These are phyloP conservation scores for Lochmaea crataegi DNA, from an alignment of 2,888 invertebrate species.

Conservation along the genomic window DNA sequence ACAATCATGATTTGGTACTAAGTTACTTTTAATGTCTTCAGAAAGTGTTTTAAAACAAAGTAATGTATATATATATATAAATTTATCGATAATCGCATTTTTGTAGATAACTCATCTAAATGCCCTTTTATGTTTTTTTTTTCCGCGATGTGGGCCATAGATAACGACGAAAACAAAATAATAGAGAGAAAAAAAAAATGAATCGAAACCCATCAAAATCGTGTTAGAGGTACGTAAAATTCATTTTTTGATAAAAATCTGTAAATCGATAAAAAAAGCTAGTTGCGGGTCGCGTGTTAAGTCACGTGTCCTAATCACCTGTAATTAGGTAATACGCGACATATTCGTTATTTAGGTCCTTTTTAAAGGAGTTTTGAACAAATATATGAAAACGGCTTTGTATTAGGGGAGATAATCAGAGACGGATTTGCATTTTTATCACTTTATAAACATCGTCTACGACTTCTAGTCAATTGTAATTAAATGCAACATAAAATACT, in stretches of 20 bases:
- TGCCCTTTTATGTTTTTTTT: neutral
- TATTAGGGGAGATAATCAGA: too few relatives aligned
- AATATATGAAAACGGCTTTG: constrained; percentile 1
- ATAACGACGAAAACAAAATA: constrained; percentile 5
- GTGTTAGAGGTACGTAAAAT: constrained; percentile 33
- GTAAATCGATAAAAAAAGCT: constrained; percentile 22
- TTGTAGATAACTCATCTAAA: neutral
- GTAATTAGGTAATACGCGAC: constrained; percentile 28
- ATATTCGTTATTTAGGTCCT: neutral
- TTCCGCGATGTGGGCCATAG: constrained; percentile 8
- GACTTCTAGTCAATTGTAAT: too few relatives aligned
- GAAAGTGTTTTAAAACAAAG: too few relatives aligned
- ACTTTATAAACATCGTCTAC: too few relatives aligned
- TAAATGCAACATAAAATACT: too few relatives aligned
- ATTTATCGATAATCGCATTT: too few relatives aligned
- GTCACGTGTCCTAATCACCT: too few relatives aligned
- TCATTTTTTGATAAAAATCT: constrained; percentile 27
- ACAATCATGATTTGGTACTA: too few relatives aligned
- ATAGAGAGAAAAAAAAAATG: constrained; percentile 18
- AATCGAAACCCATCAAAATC: constrained; percentile 27
- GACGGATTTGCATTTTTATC: too few relatives aligned
- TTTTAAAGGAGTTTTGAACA: constrained; percentile 1
- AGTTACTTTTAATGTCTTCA: too few relatives aligned
- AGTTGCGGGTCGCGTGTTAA: constrained; percentile 22
- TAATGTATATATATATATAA: too few relatives aligned